Conservation (phyloP, 2,888 invertebrate species). For the Piscicola geometra region DNA sequence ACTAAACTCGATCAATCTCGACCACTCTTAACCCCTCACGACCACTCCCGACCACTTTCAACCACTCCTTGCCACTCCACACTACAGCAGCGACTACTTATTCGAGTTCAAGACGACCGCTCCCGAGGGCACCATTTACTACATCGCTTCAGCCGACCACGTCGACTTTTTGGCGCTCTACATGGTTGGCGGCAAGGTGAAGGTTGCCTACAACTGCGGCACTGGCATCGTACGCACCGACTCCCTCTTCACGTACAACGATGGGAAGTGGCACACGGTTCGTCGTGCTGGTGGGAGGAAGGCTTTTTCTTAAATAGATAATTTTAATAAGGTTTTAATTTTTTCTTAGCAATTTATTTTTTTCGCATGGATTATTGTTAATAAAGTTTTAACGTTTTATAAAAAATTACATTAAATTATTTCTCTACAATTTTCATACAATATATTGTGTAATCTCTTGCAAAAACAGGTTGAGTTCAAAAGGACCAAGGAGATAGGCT, state of each 20-base stretch:
- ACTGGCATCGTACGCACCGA: conserved; percentile 67
- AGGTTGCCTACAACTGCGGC: conserved; percentile 80
- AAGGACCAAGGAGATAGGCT: conserved; percentile 64
- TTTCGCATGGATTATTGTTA: too few relatives aligned
- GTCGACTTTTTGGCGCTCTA: conserved; percentile 83
- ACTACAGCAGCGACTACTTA: conserved; percentile 67
- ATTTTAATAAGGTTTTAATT: too few relatives aligned
- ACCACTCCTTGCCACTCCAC: not conserved
- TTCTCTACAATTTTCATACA: too few relatives aligned
- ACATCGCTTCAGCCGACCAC: conserved; percentile 64
- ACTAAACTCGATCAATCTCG: too few relatives aligned
- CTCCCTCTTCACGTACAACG: conserved; percentile 70
- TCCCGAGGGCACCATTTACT: conserved; percentile 78
- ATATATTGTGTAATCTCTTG: too few relatives aligned
- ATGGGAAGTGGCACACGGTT: conserved; percentile 85
- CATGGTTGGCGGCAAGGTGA: conserved; percentile 70
- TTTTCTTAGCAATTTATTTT: too few relatives aligned
- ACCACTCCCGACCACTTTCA: not conserved
- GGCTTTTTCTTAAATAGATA: too few relatives aligned
- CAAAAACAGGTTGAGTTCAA: conserved; percentile 62
- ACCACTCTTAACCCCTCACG: not conserved
- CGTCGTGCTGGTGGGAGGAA: conserved; percentile 60
- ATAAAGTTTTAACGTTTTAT: too few relatives aligned
- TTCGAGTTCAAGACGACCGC: conserved; percentile 72
- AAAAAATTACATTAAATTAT: too few relatives aligned